These are phyloP conservation scores for Festucalex cinctus DNA, from an alignment of 2,113 vertebrate species.

Conservation along the genomic window DNA sequence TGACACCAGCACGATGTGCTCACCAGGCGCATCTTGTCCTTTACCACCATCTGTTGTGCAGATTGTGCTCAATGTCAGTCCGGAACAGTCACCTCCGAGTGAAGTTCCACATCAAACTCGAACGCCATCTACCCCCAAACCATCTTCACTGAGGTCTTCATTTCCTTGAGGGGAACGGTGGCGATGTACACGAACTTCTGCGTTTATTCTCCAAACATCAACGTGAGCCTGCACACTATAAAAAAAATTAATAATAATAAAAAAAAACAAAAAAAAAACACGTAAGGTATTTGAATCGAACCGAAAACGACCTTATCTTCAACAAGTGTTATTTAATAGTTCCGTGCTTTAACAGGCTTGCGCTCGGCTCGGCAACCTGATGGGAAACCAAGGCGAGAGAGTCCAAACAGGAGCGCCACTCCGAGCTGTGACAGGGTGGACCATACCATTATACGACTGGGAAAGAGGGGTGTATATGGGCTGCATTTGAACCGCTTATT, in stretches of 20 bases:
- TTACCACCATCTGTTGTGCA: slow-evolving; percentile 28
- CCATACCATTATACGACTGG: slow-evolving; percentile 45
- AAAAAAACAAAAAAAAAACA: background rate
- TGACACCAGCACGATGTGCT: slow-evolving; percentile 22
- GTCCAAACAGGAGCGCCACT: slow-evolving; percentile 27
- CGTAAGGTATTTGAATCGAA: background rate
- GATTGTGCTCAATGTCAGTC: slow-evolving; percentile 29
- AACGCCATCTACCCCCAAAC: slow-evolving; percentile 45
- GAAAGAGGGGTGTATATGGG: slow-evolving; percentile 19
- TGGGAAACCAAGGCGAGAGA: slow-evolving; percentile 16
- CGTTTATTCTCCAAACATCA: background rate
- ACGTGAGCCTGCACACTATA: background rate
- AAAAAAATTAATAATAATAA: background rate
- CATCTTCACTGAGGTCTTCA: slow-evolving; percentile 37
- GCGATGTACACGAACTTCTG: slow-evolving; percentile 35
- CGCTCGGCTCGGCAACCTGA: slow-evolving; percentile 9
- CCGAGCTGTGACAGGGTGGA: slow-evolving; percentile 27
- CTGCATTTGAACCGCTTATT: background rate
- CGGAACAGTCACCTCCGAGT: slow-evolving; percentile 11
- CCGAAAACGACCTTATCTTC: slow-evolving; percentile 1
- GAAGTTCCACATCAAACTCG: slow-evolving; percentile 31
- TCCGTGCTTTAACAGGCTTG: slow-evolving; percentile 7
- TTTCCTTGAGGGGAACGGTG: slow-evolving; percentile 24
- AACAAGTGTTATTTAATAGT: background rate
- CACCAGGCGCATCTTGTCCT: slow-evolving; percentile 46